A percentile compares a stretch with the other conserved stretches of the same genome.
phyloP scores from a whole-genome alignment of 1,140 invertebrate species.

The Neomicropteryx cornuta region DNA sequence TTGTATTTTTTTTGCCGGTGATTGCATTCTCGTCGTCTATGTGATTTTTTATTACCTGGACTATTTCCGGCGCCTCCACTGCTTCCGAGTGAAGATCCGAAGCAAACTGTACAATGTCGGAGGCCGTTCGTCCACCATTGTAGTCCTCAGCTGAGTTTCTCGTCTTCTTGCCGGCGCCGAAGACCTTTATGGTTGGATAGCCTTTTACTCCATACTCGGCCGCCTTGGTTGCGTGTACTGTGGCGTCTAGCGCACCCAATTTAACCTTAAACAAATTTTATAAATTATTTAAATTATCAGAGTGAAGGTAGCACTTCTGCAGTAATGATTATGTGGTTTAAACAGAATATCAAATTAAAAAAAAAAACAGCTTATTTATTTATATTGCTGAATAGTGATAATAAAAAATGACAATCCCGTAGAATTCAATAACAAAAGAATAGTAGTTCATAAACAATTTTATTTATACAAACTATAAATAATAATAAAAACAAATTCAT shows the following conservation, averaged over 20 bases:
- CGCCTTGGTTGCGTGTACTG: conserved; percentile 74
- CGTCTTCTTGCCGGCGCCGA: conserved; percentile 72
- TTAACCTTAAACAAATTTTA: conserved; percentile 53
- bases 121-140: conserved; percentile 80
- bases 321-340: too few species aligned
- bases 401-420: too few species aligned
- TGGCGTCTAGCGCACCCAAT: conserved; percentile 93
- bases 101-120: conserved; percentile 88
- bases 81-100: conserved; percentile 77
- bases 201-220: conserved; percentile 73
- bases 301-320: too few species aligned
- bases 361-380: too few species aligned
- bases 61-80: conserved; percentile 81
- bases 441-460: too few species aligned
- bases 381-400: too few species aligned
- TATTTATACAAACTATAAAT: too few species aligned
- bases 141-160: conserved; percentile 63
- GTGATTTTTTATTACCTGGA: conserved; percentile 45
- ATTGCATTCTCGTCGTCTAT: conserved; percentile 6
- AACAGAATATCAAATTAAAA: too few species aligned
- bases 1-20: too few species aligned
- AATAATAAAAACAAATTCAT: too few species aligned
- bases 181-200: conserved; percentile 97
- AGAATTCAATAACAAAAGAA: too few species aligned
- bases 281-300: too few species aligned